Conservation (phyloP, 2,888 invertebrate genomes). For the Tribolium freemani region DNA sequence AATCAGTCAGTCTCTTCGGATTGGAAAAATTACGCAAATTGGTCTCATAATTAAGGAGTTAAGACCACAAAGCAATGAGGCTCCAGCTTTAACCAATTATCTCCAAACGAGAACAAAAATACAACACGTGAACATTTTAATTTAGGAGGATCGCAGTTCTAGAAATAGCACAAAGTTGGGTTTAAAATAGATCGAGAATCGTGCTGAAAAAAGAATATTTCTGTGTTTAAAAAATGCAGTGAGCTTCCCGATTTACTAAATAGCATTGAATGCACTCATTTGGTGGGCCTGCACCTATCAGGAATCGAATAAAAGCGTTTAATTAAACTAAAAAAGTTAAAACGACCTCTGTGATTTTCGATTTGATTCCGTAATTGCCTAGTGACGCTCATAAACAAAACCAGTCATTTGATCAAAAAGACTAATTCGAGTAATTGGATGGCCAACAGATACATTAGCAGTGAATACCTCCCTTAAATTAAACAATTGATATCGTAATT, state of each 20-base stretch:
- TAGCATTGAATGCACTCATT: no score
- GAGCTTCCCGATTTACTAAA: no score
- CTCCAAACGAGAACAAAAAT: neutral
- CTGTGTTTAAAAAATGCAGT: no score
- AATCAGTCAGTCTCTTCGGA: neutral
- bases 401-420: slow-evolving; percentile 50
- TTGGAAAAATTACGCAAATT: no score
- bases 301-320: neutral
- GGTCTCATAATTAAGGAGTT: neutral
- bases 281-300: no score
- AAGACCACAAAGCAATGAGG: neutral
- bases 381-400: slow-evolving; percentile 49
- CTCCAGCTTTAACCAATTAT: neutral
- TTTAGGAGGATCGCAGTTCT: neutral
- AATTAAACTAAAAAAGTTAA: slow-evolving; percentile 37
- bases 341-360: slow-evolving; percentile 37
- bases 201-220: no score
- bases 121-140: neutral
- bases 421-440: slow-evolving; percentile 52
- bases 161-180: neutral
- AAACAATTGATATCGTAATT: slow-evolving; percentile 25
- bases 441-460: slow-evolving; percentile 71
- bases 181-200: neutral
- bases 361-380: slow-evolving; percentile 37
- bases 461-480: slow-evolving; percentile 12